Conservation (phyloP, 2,113 vertebrate species). For the Tapirus terrestris region DNA sequence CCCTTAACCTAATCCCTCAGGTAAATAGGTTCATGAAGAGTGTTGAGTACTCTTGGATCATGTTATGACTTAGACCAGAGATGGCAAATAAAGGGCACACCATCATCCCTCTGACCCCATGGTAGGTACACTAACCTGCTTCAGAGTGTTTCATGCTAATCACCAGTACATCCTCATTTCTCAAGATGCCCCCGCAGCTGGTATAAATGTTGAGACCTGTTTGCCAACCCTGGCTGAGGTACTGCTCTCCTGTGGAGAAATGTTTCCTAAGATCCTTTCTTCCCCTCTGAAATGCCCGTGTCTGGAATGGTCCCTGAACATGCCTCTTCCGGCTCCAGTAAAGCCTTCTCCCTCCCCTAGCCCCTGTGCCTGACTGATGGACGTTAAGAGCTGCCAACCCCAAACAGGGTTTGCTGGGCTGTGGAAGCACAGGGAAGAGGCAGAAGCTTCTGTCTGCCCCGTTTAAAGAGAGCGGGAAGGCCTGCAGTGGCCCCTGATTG, state of each 20-base stretch:
- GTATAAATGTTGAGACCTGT: background rate
- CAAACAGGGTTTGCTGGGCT: background rate
- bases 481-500: background rate
- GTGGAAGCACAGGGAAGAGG: background rate
- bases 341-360: background rate
- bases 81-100: background rate
- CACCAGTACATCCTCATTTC: background rate
- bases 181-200: background rate
- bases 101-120: background rate
- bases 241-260: slow-evolving; percentile 20
- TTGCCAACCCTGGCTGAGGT: slow-evolving; percentile 18
- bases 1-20: background rate
- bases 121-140: background rate
- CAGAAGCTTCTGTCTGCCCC: background rate
- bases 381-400: background rate
- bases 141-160: background rate
- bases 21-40: background rate
- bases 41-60: background rate
- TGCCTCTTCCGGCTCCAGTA: background rate
- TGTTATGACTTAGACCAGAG: slow-evolving; percentile 26
- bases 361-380: background rate
- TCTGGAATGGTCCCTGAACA: background rate
- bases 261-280: background rate
- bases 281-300: background rate
- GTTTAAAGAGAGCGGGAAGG: background rate